Conservation (phyloP, 2,113 vertebrate genomes). For the Emydocephalus ijimae region DNA sequence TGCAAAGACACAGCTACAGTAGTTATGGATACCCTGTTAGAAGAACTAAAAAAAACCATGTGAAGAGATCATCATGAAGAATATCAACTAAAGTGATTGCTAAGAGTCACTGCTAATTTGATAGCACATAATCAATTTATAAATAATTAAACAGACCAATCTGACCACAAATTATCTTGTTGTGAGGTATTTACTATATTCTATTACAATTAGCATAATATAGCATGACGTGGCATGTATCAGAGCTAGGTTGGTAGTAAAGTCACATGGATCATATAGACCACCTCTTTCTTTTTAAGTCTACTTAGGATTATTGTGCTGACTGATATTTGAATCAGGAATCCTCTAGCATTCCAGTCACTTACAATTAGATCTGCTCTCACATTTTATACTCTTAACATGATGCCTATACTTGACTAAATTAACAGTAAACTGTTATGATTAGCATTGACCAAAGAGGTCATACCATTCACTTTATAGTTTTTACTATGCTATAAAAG, state of each 20-base stretch:
- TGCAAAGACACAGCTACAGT: not conserved
- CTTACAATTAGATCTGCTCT: not conserved
- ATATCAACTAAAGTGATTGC: not conserved
- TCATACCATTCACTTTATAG: not conserved
- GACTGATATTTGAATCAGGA: not conserved
- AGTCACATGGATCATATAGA: not conserved
- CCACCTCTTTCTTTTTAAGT: not conserved
- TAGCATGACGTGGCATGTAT: not conserved
- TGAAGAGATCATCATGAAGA: not conserved
- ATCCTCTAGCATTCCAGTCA: not conserved
- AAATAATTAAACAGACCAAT: not conserved
- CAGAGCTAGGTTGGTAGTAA: not conserved
- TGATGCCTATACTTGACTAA: not conserved
- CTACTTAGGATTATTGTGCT: not conserved
- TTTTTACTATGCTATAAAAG: constrained; percentile 27
- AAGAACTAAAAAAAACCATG: not conserved
- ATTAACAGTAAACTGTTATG: not conserved
- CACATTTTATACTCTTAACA: not conserved
- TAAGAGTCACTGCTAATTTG: not conserved
- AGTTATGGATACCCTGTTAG: not conserved
- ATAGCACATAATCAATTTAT: not conserved
- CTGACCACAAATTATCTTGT: not conserved
- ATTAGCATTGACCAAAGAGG: not conserved
- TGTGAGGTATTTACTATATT: not conserved
- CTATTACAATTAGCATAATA: not conserved